Percentiles rank a stretch among this genome's conserved stretches.
Conservation (phyloP, 1,140 invertebrate genomes). For the Orchestia grillus region DNA sequence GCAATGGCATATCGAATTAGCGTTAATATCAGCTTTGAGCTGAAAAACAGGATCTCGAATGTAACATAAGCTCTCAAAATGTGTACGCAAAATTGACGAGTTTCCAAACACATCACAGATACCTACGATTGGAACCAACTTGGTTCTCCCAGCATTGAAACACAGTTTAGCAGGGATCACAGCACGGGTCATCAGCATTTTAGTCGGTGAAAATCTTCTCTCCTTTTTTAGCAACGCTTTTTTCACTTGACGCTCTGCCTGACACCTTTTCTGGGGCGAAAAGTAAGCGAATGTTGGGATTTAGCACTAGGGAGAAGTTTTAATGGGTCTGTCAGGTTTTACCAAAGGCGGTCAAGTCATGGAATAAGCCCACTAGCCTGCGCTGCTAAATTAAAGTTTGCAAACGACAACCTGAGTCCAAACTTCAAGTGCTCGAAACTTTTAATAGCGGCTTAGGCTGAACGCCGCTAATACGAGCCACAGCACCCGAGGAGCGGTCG, state of each 20-base stretch:
- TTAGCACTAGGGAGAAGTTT: neutral
- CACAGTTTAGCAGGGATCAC: neutral
- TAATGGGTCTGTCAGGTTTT: slow-evolving; percentile 54
- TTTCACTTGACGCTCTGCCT: neutral
- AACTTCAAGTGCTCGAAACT: slow-evolving; percentile 35
- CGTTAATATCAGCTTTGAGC: no score
- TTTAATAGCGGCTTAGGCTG: slow-evolving; percentile 51
- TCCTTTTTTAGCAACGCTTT: neutral
- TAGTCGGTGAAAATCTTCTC: neutral
- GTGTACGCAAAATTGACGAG: no score
- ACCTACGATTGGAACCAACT: neutral
- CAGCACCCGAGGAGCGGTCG: neutral
- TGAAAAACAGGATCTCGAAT: no score
- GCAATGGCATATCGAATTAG: no score
- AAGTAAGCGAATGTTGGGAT: slow-evolving; percentile 39
- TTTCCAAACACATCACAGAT: no score
- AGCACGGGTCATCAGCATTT: neutral
- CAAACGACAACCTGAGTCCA: slow-evolving; percentile 55
- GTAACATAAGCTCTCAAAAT: no score
- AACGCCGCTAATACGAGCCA: slow-evolving; percentile 3
- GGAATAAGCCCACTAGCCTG: slow-evolving; percentile 49
- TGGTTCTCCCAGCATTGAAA: neutral
- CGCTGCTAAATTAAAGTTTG: slow-evolving; percentile 52
- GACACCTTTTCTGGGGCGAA: neutral
- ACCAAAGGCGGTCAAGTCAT: slow-evolving; percentile 55